Base-by-base conservation (phyloP, 2,888 invertebrate genomes). In the Drosophila fungiperda region DNA sequence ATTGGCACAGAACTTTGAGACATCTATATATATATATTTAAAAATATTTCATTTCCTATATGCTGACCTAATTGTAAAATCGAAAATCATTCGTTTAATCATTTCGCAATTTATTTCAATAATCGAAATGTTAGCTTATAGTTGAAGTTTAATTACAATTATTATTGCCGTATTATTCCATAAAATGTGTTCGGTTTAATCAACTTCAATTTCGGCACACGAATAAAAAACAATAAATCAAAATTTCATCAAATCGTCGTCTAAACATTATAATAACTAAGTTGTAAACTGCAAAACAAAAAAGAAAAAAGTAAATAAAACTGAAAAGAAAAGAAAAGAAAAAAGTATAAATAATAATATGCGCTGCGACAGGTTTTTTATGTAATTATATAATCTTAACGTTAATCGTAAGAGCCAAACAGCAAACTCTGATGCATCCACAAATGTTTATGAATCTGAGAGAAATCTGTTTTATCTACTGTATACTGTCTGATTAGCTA, bases 321-420 rank as follows among this genome's bases (percentile, higher is more conserved):
- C 11, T 15, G 17, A 62, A 26, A 26, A 63, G 61, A 64, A 48
- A 49, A 53, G 17, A 62, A 63, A 64, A 64, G 48, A 45, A 53
- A 42, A 45, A 71, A 38, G 35, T 9, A 32, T 11, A 57, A 60
- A 38, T 48, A 36, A 60, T 26, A 63, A 38, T 36, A 62, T 57
- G 60, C 40, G 57, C 68, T 77, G 72, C 80, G 58, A 72, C 71
- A 78, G 72, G 58, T 67, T 69, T 73, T 83, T 82, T 86, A 86
- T 84, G 84, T 84, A 84, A 84, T 87, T 84, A 87, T 86, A 76
- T 68, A 78, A 70, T 69, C 69, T 65, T 72, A 82, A 80, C 65
- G 68, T 54, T 80, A 82, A 77, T 69, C 76, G 66, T 85, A 85
- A 82, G 83, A 57, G 73, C 67, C 64, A 58, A 67, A 55, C 58